Percentiles rank a stretch among this genome's conserved stretches.
Conservation (phyloP, 2,888 invertebrate species). For the Polyploca ridens region DNA sequence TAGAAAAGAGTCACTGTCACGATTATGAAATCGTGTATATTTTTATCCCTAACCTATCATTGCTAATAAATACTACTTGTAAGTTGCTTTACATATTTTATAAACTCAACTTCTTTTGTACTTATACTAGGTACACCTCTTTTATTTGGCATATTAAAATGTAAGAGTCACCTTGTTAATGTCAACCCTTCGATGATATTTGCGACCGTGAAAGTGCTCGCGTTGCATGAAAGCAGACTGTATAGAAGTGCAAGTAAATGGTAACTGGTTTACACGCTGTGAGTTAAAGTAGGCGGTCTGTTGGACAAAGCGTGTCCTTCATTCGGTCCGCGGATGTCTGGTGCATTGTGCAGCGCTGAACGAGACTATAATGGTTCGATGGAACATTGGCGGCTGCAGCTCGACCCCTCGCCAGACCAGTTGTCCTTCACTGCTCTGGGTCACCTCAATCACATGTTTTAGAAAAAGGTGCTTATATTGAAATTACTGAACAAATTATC, state of each 20-base stretch:
- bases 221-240: slow-evolving; percentile 44
- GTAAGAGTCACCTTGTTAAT: not conserved
- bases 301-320: slow-evolving; percentile 68
- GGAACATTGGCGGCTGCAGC: slow-evolving; percentile 11
- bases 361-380: slow-evolving; percentile 25
- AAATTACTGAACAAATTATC: not conserved
- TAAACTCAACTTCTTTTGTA: not conserved
- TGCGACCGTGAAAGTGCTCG: slow-evolving; percentile 2
- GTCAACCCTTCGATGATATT: not conserved
- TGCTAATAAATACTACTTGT: not conserved
- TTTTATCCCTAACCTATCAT: not conserved
- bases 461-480: not conserved
- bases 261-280: slow-evolving; percentile 63
- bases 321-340: slow-evolving; percentile 58
- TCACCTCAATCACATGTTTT: not conserved
- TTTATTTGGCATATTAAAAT: no score
- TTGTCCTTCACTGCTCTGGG: slow-evolving; percentile 3
- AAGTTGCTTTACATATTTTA: not conserved
- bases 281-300: slow-evolving; percentile 34
- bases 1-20: no score
- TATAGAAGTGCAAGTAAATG: slow-evolving; percentile 70
- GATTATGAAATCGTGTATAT: no score
- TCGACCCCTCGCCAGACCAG: slow-evolving; percentile 10
- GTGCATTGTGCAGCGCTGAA: slow-evolving; percentile 57
- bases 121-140: not conserved